Evolutionary conservation across 2,888 invertebrate genomes (phyloP).

Genomic region (Drosophila dives): DNA sequence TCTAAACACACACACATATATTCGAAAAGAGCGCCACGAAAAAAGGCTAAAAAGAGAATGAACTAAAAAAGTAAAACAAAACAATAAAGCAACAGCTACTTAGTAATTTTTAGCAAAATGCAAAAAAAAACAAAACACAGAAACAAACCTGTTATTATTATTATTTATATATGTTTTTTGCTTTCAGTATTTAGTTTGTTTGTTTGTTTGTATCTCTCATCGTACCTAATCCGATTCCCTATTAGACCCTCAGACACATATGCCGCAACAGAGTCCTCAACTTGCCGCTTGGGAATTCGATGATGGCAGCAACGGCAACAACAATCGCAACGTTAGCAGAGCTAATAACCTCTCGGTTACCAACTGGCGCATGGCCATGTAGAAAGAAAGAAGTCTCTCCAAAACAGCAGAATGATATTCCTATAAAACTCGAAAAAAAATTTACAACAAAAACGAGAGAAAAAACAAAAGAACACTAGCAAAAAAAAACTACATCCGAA

Average conservation of each 20-base stretch:
- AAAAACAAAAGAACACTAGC: not conserved
- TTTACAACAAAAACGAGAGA: not conserved
- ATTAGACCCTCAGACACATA: constrained; percentile 44
- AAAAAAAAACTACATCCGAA: not conserved
- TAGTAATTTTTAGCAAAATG: constrained; percentile 78
- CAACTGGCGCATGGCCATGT: constrained; percentile 60
- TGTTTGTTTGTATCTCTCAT: not conserved
- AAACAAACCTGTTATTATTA: constrained; percentile 15
- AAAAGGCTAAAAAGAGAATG: constrained; percentile 54
- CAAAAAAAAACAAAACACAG: constrained; percentile 47
- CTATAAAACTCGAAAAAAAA: not conserved
- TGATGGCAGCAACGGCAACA: constrained; percentile 50
- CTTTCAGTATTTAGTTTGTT: constrained; percentile 9
- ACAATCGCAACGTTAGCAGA: constrained; percentile 46
- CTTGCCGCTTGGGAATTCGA: constrained; percentile 54
- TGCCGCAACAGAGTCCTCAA: constrained; percentile 42
- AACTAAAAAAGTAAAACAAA: constrained; percentile 41
- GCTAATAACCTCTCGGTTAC: constrained; percentile 47
- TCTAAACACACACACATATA: constrained; percentile 4
- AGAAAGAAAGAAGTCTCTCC: constrained; percentile 13
- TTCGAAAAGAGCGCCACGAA: constrained; percentile 34
- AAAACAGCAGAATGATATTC: not conserved
- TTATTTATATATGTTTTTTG: constrained; percentile 17
- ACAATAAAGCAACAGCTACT: constrained; percentile 80
- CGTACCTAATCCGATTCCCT: constrained; percentile 9